These are phyloP conservation scores for Melanotaenia boesemani DNA, from an alignment of 2,797 vertebrate species.

Conservation along the genomic window DNA sequence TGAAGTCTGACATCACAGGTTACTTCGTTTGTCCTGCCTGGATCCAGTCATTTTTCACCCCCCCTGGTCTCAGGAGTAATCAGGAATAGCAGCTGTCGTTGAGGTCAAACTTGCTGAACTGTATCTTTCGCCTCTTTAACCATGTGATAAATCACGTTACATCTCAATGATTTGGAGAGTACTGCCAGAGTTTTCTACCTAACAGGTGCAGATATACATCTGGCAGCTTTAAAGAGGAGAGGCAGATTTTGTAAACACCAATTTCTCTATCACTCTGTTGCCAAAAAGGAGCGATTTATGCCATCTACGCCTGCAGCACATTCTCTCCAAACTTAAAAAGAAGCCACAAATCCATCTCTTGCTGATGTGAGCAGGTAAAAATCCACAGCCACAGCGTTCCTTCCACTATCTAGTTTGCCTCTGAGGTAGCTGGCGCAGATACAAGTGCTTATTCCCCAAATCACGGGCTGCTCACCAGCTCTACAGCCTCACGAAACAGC, in stretches of 20 bases:
- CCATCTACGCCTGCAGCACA: constrained; percentile 4
- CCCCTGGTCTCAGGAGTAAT: constrained; percentile 37
- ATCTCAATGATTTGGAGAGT: constrained; percentile 26
- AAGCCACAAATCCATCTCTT: constrained; percentile 33
- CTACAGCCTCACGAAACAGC: constrained; percentile 58
- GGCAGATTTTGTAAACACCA: constrained; percentile 29
- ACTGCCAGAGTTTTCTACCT: constrained; percentile 13
- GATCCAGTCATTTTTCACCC: constrained; percentile 29
- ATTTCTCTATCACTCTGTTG: constrained; percentile 14
- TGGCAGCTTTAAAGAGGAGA: constrained; percentile 9
- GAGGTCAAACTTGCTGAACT: constrained; percentile 45
- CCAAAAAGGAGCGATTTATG: constrained; percentile 16
- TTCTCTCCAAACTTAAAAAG: constrained; percentile 62
- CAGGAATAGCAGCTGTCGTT: constrained; percentile 51
- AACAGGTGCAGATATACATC: constrained; percentile 24
- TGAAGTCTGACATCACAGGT: constrained; percentile 64
- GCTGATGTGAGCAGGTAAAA: constrained; percentile 17
- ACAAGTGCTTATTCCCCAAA: constrained; percentile 49
- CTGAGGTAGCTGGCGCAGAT: constrained; percentile 36
- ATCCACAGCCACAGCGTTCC: constrained; percentile 32
- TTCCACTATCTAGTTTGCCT: constrained; percentile 33
- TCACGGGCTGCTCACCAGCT: constrained; percentile 50
- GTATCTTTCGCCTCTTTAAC: constrained; percentile 31
- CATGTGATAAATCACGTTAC: constrained; percentile 9
- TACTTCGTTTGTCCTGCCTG: constrained; percentile 31